Conservation (phyloP, 1,140 invertebrate species). For the Drosophila grimshawi region DNA sequence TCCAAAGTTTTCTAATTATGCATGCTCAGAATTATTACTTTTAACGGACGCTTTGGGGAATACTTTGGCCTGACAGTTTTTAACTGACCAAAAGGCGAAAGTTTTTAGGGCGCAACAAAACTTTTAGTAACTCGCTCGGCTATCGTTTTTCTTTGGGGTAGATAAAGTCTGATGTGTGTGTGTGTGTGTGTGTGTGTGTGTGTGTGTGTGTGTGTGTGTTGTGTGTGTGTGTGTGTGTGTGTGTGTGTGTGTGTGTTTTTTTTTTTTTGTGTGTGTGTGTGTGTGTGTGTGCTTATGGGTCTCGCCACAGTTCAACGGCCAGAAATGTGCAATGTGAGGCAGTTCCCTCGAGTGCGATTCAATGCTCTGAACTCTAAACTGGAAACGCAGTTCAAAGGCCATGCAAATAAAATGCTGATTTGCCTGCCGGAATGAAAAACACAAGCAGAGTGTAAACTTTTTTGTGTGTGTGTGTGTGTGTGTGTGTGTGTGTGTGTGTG, state of each 20-base stretch:
- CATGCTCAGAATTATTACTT: conserved; percentile 53
- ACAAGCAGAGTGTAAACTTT: background rate
- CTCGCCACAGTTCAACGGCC: conserved; percentile 69
- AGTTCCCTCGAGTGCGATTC: conserved; percentile 68
- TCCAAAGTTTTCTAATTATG: conserved; percentile 63
- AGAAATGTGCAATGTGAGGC: conserved; percentile 55
- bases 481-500: no score
- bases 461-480: no score
- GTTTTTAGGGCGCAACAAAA: conserved; percentile 51
- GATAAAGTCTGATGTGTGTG: conserved; percentile 58
- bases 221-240: conserved; percentile 28
- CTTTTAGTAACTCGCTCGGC: conserved; percentile 45
- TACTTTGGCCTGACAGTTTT: conserved; percentile 58
- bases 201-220: conserved; percentile 31
- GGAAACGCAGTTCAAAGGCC: conserved; percentile 48
- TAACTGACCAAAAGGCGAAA: conserved; percentile 67
- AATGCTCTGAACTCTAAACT: conserved; percentile 44
- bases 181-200: conserved; percentile 33
- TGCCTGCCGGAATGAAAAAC: conserved; percentile 44
- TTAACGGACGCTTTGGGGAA: conserved; percentile 3
- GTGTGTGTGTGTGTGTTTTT: conserved; percentile 40
- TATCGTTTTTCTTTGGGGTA: conserved; percentile 33
- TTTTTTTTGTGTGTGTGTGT: no score
- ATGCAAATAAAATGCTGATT: conserved; percentile 72
- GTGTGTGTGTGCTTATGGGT: conserved; percentile 65